Percentiles rank a stretch among this genome's conserved stretches.
phyloP scores from a whole-genome alignment of 2,888 invertebrate genomes.

The Lochmaea crataegi region DNA sequence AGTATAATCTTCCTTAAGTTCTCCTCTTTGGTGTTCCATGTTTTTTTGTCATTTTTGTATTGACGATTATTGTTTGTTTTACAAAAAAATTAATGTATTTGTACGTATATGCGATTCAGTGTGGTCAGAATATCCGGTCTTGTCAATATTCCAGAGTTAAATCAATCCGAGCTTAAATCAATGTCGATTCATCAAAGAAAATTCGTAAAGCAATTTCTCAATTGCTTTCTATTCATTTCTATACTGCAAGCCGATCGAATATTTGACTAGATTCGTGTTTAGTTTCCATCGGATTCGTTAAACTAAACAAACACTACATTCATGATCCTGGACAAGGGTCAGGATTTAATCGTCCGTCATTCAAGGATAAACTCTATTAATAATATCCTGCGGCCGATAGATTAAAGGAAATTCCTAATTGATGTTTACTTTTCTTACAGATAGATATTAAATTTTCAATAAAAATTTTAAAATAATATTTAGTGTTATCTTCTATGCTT shows the following conservation, averaged over 20 bases:
- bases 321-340: constrained; percentile 53
- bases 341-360: constrained; percentile 51
- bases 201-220: constrained; percentile 36
- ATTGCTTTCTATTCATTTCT: constrained; percentile 19
- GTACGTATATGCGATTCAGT: background rate
- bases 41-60: too few species aligned
- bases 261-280: constrained; percentile 49
- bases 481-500: too few species aligned
- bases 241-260: constrained; percentile 17
- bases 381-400: constrained; percentile 43
- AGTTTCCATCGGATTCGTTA: constrained; percentile 53
- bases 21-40: too few species aligned
- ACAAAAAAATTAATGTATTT: too few species aligned
- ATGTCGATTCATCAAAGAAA: constrained; percentile 44
- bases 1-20: too few species aligned
- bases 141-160: background rate
- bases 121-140: background rate
- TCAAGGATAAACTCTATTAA: constrained; percentile 51
- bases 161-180: constrained; percentile 9
- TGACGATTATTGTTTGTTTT: too few species aligned
- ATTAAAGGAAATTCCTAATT: constrained; percentile 50
- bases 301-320: constrained; percentile 50
- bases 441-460: background rate
- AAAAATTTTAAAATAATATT: background rate
- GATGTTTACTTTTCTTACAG: constrained; percentile 43